These are phyloP conservation scores for Meghimatium bilineatum DNA, from an alignment of 2,888 invertebrate species.

Conservation along the genomic window DNA sequence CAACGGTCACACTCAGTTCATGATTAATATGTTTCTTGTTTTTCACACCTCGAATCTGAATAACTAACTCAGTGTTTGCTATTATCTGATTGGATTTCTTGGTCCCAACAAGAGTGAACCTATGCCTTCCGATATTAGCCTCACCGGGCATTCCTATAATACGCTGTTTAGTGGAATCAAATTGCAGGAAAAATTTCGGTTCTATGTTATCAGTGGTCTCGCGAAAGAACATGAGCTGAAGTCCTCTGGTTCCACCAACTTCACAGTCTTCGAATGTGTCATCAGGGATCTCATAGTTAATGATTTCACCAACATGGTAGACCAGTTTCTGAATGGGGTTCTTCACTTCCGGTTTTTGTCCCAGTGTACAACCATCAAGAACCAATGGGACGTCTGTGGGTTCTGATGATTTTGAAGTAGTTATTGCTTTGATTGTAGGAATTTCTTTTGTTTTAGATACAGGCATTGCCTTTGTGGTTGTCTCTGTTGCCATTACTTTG, in stretches of 20 bases:
- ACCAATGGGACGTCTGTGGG: not conserved
- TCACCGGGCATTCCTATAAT: conserved; percentile 90
- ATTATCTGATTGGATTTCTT: conserved; percentile 80
- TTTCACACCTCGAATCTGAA: conserved; percentile 82
- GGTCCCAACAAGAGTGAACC: conserved; percentile 88
- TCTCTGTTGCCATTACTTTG: conserved; percentile 39
- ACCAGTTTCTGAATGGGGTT: not conserved
- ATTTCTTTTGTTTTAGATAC: conserved; percentile 18
- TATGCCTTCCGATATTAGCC: conserved; percentile 84
- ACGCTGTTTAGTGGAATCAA: conserved; percentile 90
- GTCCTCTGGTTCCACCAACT: conserved; percentile 82
- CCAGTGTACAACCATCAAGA: not conserved
- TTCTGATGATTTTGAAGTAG: not conserved
- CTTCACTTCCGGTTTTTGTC: conserved; percentile 37
- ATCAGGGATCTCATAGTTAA: conserved; percentile 88
- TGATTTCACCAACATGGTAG: conserved; percentile 81
- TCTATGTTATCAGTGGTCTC: conserved; percentile 23
- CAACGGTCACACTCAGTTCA: conserved; percentile 71
- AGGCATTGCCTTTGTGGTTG: conserved; percentile 16
- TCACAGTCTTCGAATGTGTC: conserved; percentile 94
- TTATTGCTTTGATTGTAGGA: conserved; percentile 3
- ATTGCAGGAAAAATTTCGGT: conserved; percentile 88
- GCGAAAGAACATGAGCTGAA: conserved; percentile 82
- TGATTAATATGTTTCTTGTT: conserved; percentile 60
- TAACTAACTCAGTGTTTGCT: conserved; percentile 84